These are phyloP conservation scores for Mus spretus DNA, from an alignment of 2,797 vertebrate genomes.

Conservation along the genomic window DNA sequence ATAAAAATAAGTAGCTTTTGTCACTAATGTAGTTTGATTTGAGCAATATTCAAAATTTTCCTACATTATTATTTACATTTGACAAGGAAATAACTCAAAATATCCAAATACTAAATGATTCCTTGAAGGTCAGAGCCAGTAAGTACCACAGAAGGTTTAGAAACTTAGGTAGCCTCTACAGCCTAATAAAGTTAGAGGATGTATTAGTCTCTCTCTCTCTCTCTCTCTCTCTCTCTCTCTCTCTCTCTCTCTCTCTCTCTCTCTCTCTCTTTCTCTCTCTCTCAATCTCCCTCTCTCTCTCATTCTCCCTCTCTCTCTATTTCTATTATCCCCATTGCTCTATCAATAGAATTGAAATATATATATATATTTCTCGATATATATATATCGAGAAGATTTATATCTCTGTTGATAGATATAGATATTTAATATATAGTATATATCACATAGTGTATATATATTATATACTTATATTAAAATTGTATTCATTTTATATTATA, in stretches of 20 bases:
- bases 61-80: slow-evolving; percentile 34
- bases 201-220: background rate
- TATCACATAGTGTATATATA: background rate
- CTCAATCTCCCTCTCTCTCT: no score
- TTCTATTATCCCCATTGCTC: background rate
- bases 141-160: background rate
- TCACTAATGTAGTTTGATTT: background rate
- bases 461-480: slow-evolving; percentile 7
- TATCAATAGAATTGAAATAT: background rate
- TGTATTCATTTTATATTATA: background rate
- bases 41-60: slow-evolving; percentile 6
- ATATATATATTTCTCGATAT: no score
- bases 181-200: background rate
- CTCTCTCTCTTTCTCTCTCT: background rate
- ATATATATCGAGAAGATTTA: background rate
- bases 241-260: background rate
- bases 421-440: background rate
- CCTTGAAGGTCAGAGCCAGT: slow-evolving; percentile 45
- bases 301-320: background rate
- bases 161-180: background rate
- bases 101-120: background rate
- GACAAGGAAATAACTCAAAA: background rate
- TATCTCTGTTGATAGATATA: background rate
- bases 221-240: no score
- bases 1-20: slow-evolving; percentile 10